A percentile compares a stretch with the other conserved stretches of the same genome.
Evolutionary conservation across 92 coral and sea anemone genomes (phyloP).

Genomic region (Phymanthus crucifer): DNA sequence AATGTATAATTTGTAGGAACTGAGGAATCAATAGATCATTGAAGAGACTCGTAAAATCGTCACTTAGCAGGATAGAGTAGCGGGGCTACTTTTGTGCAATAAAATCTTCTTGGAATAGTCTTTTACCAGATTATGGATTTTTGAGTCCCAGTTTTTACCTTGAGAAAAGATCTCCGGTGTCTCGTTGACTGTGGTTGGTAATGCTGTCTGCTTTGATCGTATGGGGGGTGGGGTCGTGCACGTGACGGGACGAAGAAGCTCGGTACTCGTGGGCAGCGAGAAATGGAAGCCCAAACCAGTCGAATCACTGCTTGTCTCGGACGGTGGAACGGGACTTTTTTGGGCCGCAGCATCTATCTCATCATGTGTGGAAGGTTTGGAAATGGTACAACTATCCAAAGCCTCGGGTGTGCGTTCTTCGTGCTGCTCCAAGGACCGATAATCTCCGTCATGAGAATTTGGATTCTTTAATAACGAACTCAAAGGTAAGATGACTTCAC

Average conservation of each 20-base stretch:
- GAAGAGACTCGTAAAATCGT: neutral
- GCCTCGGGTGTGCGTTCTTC: neutral
- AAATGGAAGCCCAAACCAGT: constrained; percentile 68
- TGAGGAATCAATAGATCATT: neutral
- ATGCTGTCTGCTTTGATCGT: constrained; percentile 42
- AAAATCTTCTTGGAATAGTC: no score
- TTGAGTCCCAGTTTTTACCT: constrained; percentile 39
- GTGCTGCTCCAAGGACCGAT: constrained; percentile 21
- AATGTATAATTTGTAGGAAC: neutral
- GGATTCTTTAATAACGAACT: constrained; percentile 5
- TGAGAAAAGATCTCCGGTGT: constrained; percentile 74
- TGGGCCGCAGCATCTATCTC: neutral
- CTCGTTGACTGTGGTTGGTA: constrained; percentile 48
- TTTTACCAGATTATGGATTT: no score
- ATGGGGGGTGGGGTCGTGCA: constrained; percentile 82
- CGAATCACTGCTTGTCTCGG: constrained; percentile 81
- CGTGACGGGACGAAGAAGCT: constrained; percentile 64
- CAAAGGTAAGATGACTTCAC: constrained; percentile 21
- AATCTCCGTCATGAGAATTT: neutral
- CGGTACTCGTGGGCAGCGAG: constrained; percentile 68
- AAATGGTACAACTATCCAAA: neutral
- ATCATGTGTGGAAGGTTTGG: neutral
- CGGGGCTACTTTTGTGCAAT: no score
- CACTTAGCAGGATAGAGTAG: no score
- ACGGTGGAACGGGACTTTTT: constrained; percentile 32